phyloP scores from a whole-genome alignment of 2,797 vertebrate species.

The Numenius phaeopus region DNA sequence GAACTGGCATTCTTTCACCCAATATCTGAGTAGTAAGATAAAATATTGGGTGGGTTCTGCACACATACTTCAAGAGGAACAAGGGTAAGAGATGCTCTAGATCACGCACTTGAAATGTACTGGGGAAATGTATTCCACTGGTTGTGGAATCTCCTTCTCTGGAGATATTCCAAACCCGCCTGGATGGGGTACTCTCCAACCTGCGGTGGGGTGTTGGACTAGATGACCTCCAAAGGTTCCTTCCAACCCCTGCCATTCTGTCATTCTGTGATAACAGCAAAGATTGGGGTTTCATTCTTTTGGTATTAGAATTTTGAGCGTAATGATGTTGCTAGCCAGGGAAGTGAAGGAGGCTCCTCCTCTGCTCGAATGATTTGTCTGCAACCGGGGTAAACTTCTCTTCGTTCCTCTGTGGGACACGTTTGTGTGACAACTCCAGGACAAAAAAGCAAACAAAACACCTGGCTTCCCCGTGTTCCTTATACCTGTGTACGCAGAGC shows the following conservation, averaged over 20 bases:
- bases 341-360: not conserved
- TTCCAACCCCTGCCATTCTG: not conserved
- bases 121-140: not conserved
- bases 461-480: accelerated
- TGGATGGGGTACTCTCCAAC: not conserved
- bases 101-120: accelerated
- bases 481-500: accelerated
- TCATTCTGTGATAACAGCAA: not conserved
- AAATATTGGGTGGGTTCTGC: not conserved
- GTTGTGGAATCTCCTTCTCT: not conserved
- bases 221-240: not conserved
- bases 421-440: not conserved
- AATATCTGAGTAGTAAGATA: accelerated
- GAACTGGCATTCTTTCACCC: accelerated
- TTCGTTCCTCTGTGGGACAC: not conserved
- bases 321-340: not conserved
- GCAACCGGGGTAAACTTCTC: not conserved
- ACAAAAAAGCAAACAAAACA: not conserved
- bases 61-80: accelerated
- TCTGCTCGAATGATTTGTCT: not conserved
- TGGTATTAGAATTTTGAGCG: accelerated
- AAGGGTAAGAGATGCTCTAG: not conserved
- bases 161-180: not conserved
- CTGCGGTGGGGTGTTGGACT: not conserved
- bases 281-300: not conserved